phyloP scores from a whole-genome alignment of 1,140 invertebrate species.

The Tetramorium alpestre region DNA sequence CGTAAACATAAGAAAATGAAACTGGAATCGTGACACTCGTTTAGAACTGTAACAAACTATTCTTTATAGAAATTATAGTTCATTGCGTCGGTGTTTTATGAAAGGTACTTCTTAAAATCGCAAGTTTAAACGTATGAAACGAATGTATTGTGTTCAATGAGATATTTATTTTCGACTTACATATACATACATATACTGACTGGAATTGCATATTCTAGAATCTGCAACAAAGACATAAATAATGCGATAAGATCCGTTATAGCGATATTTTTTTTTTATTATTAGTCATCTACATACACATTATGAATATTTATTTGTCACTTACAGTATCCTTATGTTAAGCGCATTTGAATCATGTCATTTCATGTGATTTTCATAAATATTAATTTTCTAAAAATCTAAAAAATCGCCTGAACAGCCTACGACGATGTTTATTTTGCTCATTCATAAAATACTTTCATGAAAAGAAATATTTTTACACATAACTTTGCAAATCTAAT shows the following conservation, averaged over 20 bases:
- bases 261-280: conserved; percentile 59
- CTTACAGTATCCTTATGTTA: conserved; percentile 63
- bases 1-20: conserved; percentile 28
- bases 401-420: conserved; percentile 5
- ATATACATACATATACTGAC: not conserved
- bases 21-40: not conserved
- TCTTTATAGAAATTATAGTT: not conserved
- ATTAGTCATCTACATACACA: conserved; percentile 55
- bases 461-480: conserved; percentile 46
- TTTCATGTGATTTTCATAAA: not conserved
- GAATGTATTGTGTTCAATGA: conserved; percentile 15
- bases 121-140: conserved; percentile 40
- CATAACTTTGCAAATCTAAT: conserved; percentile 17
- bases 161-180: conserved; percentile 32
- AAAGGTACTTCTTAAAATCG: not conserved
- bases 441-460: conserved; percentile 9
- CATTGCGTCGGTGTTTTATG: not conserved
- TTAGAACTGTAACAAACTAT: not conserved
- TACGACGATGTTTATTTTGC: conserved; percentile 13
- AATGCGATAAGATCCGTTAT: conserved; percentile 44
- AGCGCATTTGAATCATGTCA: conserved; percentile 66
- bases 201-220: conserved; percentile 32
- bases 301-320: conserved; percentile 70
- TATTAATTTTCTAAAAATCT: conserved; percentile 20
- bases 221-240: conserved; percentile 46